phyloP scores from a whole-genome alignment of 2,113 vertebrate genomes.

The Rostratula benghalensis region DNA sequence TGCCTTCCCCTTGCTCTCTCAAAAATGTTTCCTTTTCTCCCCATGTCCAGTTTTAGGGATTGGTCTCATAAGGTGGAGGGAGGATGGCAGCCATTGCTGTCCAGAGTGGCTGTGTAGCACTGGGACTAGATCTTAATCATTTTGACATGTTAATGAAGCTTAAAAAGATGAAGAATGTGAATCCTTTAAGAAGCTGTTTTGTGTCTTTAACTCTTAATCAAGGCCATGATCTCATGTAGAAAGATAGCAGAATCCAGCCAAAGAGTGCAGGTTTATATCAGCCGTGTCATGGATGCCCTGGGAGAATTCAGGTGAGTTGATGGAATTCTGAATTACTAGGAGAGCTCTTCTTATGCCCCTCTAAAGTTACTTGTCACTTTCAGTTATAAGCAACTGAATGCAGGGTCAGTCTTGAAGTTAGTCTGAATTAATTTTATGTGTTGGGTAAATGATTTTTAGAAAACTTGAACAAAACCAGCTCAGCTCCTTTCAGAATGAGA shows the following conservation, averaged over 20 bases:
- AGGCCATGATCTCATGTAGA: slow-evolving; percentile 89
- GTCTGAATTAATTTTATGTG: not conserved
- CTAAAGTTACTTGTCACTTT: not conserved
- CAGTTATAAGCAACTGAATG: not conserved
- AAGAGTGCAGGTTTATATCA: slow-evolving; percentile 86
- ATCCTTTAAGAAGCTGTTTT: slow-evolving; percentile 40
- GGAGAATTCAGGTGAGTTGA: slow-evolving; percentile 85
- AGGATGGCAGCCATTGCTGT: not conserved
- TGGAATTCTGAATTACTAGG: slow-evolving; percentile 36
- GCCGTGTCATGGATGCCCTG: slow-evolving; percentile 86
- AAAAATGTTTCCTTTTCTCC: not conserved
- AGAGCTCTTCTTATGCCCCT: not conserved
- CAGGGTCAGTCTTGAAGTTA: not conserved
- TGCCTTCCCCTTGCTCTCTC: not conserved
- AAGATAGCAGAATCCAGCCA: slow-evolving; percentile 87
- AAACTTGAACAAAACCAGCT: not conserved
- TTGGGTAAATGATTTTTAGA: not conserved
- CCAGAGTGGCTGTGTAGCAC: not conserved
- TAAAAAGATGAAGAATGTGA: not conserved
- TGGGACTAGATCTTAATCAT: not conserved
- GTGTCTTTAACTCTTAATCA: slow-evolving; percentile 61
- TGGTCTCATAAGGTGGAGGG: not conserved
- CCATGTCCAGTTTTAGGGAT: not conserved
- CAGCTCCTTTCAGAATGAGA: not conserved
- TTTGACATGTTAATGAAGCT: slow-evolving; percentile 23